phyloP scores from a whole-genome alignment of 2,113 vertebrate species.

The Melanerpes aurifrons region DNA sequence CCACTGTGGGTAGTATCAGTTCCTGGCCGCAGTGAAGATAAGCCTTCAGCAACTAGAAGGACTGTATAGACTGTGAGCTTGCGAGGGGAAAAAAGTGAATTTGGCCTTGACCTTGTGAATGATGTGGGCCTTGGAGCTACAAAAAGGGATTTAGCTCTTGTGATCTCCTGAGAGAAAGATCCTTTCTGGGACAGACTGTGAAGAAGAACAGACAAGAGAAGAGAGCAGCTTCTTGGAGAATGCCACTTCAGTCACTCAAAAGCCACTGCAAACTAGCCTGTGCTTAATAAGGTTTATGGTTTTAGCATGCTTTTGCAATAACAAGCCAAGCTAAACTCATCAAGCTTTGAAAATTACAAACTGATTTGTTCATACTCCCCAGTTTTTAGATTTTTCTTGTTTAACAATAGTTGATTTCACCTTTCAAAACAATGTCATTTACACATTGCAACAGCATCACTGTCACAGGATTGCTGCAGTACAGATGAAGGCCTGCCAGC shows the following conservation, averaged over 20 bases:
- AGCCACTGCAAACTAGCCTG: not conserved
- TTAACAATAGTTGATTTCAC: constrained; percentile 20
- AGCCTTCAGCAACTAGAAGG: not conserved
- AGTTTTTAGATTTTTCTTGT: not conserved
- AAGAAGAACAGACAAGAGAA: not conserved
- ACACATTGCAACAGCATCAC: not conserved
- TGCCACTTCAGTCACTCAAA: not conserved
- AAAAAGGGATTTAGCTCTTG: not conserved
- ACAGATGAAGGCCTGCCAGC: constrained; percentile 52
- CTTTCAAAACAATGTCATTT: constrained; percentile 25
- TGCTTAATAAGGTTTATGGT: not conserved
- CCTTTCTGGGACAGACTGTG: not conserved
- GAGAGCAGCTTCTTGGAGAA: not conserved
- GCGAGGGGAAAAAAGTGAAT: not conserved
- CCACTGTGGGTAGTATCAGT: not conserved
- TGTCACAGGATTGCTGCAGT: constrained; percentile 30
- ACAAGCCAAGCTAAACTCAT: not conserved
- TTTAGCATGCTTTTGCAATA: not conserved
- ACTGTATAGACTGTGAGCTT: not conserved
- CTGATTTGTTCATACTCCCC: not conserved
- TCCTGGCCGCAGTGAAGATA: not conserved
- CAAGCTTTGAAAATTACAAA: not conserved
- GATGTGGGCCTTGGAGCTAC: not conserved
- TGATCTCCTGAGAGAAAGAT: not conserved
- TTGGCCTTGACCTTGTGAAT: constrained; percentile 14